Evolutionary conservation across 1,140 invertebrate species (phyloP), one percentile per base, ranked within the genome.

Genomic region (Drosophila tristis): DNA sequence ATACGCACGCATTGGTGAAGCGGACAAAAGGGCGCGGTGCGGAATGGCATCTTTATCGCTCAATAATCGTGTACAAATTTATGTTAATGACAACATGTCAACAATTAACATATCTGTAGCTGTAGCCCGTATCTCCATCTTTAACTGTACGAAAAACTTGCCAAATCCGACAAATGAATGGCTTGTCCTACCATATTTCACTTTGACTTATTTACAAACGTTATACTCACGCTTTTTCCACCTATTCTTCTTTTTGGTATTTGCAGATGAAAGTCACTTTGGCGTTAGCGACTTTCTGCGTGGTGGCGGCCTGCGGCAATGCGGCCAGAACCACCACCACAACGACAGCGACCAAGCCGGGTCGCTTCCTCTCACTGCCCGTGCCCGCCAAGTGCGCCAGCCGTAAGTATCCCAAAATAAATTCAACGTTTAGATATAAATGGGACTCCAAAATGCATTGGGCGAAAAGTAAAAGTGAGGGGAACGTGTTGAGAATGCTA

Each of bases 281-380:
- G 68, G 87, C 91, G 57, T 68, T 92, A 90, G 91, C 91, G 77
- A 89, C 91, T 81, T 91, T 92, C 78, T 92, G 91, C 70, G 80
- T 92, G 80, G 89, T 90, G 79, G 85, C 78, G 42, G 86, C 90
- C 67, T 87, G 75, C 58, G 79, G 78, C 71, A 67, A 86, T 64
- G 90, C 91, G 70, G 91, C 90, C 77, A 90, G 84, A 89, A 90
- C 82, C 60, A 82, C 85, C 74, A 87, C 86, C 49, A 91, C 86
- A 61, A 91, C 80, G 49, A 87, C 87, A 77, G 85, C 94, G 43
- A 92, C 91, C 62, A 92, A 92, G 72, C 90, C 91, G 42, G 96
- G 96, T 85, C 93, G 96, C 89, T 97, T 97, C 93, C 93, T 97
- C 55, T 95, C 96, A 50, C 94, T 97, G 57, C 96, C 96, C 23